A percentile compares a stretch with the other conserved stretches of the same genome.
Conservation (phyloP, 1,140 invertebrate genomes). For the Atopsyche davidsoni region DNA sequence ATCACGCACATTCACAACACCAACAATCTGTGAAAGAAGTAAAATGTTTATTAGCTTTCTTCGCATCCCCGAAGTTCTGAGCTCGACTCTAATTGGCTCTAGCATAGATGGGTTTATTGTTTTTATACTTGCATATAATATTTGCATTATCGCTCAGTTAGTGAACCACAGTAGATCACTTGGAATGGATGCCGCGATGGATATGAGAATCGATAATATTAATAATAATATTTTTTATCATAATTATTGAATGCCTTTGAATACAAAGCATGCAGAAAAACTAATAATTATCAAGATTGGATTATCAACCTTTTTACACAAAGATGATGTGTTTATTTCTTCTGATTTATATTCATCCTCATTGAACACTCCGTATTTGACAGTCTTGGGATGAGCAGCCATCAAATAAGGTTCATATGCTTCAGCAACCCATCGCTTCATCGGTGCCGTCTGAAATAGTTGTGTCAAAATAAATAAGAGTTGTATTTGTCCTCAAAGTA, state of each 20-base stretch:
- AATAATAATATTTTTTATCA: slow-evolving; percentile 3
- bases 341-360: slow-evolving; percentile 21
- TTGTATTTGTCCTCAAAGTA: slow-evolving; percentile 1
- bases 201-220: background rate
- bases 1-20: slow-evolving; percentile 19
- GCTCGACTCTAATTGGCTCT: no score
- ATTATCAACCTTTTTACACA: slow-evolving; percentile 20
- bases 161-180: no score
- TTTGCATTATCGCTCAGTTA: no score
- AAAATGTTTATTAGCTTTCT: no score
- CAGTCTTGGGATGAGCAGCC: slow-evolving; percentile 16
- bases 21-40: slow-evolving; percentile 22
- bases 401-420: slow-evolving; percentile 28
- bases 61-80: no score
- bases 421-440: slow-evolving; percentile 27
- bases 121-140: no score
- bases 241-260: slow-evolving; percentile 6
- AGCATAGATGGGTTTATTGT: no score
- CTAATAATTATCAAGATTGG: slow-evolving; percentile 1
- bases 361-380: slow-evolving; percentile 26
- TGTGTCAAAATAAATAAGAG: background rate
- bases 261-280: slow-evolving; percentile 1
- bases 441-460: slow-evolving; percentile 18
- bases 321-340: slow-evolving; percentile 11
- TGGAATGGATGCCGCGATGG: no score